A percentile compares a stretch with the other conserved stretches of the same genome.
Conservation (phyloP, 2,113 vertebrate genomes). For the Larimichthys polyactis region DNA sequence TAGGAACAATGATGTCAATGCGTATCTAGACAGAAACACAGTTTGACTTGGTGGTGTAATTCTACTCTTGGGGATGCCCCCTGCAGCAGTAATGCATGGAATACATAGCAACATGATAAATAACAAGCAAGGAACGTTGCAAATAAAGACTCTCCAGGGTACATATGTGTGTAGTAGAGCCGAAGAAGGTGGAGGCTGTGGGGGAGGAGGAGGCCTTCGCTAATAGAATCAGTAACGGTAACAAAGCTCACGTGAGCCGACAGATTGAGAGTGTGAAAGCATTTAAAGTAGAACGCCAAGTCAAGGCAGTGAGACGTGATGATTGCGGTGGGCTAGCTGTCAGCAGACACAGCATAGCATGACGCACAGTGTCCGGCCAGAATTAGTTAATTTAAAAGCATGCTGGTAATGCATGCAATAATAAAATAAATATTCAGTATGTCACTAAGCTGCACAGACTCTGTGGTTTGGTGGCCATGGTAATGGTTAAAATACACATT, state of each 20-base stretch:
- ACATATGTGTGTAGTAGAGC: conserved; percentile 4
- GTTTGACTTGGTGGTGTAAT: conserved; percentile 22
- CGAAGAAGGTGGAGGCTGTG: conserved; percentile 15
- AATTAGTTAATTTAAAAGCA: conserved; percentile 69
- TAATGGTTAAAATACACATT: conserved; percentile 57
- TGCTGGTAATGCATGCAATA: conserved; percentile 75
- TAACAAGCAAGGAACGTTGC: conserved; percentile 41
- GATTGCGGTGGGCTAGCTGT: conserved; percentile 57
- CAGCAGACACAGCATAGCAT: conserved; percentile 68
- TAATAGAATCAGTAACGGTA: conserved; percentile 21
- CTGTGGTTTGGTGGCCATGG: conserved; percentile 51
- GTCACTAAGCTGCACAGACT: conserved; percentile 64
- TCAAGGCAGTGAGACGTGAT: conserved; percentile 42
- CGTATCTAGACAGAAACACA: conserved; percentile 12
- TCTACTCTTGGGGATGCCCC: conserved; percentile 42
- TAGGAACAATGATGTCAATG: conserved; percentile 22
- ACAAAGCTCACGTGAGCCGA: conserved; percentile 17
- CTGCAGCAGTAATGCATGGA: conserved; percentile 66
- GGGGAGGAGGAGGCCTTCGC: conserved; percentile 22
- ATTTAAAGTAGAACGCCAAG: conserved; percentile 39
- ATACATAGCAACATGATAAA: conserved; percentile 54
- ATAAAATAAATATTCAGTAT: conserved; percentile 58
- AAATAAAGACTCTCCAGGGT: conserved; percentile 27
- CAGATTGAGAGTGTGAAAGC: conserved; percentile 27
- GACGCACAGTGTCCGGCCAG: conserved; percentile 58